Percentiles rank a stretch among this genome's conserved stretches.
Evolutionary conservation across 2,888 invertebrate genomes (phyloP).

Genomic region (Limnephilus lunatus): DNA sequence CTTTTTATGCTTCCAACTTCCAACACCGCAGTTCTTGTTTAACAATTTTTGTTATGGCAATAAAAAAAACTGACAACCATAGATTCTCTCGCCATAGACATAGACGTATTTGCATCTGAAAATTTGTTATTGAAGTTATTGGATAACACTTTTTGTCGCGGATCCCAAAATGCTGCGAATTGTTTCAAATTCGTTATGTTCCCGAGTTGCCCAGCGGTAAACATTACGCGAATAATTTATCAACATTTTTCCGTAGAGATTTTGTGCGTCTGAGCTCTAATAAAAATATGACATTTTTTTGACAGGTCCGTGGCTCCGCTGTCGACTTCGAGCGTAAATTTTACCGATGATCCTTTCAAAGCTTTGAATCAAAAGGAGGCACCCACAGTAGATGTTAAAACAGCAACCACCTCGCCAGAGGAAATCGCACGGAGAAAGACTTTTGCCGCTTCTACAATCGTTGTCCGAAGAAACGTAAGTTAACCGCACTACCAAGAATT

Average conservation of each 20-base stretch:
- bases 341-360: conserved; percentile 63
- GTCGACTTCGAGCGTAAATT: conserved; percentile 66
- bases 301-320: conserved; percentile 60
- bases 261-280: neutral
- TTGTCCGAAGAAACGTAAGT: conserved; percentile 54
- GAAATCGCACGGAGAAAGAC: conserved; percentile 74
- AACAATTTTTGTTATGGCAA: no score
- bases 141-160: conserved; percentile 44
- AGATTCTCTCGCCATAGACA: neutral
- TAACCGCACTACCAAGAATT: neutral
- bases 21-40: no score
- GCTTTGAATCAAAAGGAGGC: conserved; percentile 72
- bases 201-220: conserved; percentile 49
- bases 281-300: conserved; percentile 23
- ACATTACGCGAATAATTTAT: neutral
- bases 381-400: conserved; percentile 71
- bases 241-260: neutral
- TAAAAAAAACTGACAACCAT: no score
- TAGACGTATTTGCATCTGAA: neutral
- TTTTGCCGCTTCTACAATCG: conserved; percentile 67
- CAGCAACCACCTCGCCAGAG: conserved; percentile 74
- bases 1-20: no score
- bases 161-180: conserved; percentile 56
- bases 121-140: conserved; percentile 45
- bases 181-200: conserved; percentile 51